Percentiles rank a stretch among this genome's conserved stretches.
These are phyloP conservation scores for Rattus rattus DNA, from an alignment of 2,113 vertebrate species.

Conservation along the genomic window DNA sequence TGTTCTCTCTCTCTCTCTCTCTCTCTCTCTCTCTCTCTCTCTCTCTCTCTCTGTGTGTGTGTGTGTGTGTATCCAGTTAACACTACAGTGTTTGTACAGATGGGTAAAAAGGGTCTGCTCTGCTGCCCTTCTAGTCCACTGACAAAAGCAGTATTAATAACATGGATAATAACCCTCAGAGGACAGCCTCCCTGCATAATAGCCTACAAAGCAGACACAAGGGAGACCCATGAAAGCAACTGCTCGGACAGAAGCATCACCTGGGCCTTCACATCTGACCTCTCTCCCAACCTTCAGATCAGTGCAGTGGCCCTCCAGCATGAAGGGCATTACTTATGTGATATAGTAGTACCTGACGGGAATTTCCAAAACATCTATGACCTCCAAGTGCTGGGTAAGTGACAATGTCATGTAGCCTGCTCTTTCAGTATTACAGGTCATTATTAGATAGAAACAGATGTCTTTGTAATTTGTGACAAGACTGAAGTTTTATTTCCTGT, in stretches of 20 bases:
- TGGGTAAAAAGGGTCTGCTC: slow-evolving; percentile 15
- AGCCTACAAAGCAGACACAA: neutral
- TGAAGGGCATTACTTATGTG: slow-evolving; percentile 79
- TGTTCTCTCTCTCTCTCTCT: neutral
- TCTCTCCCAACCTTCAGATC: slow-evolving; percentile 62
- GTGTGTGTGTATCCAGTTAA: slow-evolving; percentile 17
- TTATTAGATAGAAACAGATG: neutral
- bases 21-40: neutral
- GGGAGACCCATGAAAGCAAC: neutral
- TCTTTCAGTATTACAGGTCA: too few relatives aligned
- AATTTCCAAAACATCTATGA: fast-evolving
- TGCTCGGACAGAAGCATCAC: slow-evolving; percentile 66
- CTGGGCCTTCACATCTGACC: slow-evolving; percentile 54
- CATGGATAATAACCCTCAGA: slow-evolving; percentile 63
- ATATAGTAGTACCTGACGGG: fast-evolving
- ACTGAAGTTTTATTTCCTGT: neutral
- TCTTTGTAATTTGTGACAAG: neutral
- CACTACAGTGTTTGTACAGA: fast-evolving
- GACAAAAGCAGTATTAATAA: fast-evolving
- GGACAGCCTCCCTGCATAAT: neutral
- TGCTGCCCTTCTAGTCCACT: fast-evolving
- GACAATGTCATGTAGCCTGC: neutral
- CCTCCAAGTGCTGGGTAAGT: slow-evolving; percentile 83
- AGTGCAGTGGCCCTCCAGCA: slow-evolving; percentile 33
- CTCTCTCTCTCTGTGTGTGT: neutral